Percentiles rank a stretch among this genome's conserved stretches.
Conservation (phyloP, 2,888 invertebrate species). For the Drosophila mulleri region DNA sequence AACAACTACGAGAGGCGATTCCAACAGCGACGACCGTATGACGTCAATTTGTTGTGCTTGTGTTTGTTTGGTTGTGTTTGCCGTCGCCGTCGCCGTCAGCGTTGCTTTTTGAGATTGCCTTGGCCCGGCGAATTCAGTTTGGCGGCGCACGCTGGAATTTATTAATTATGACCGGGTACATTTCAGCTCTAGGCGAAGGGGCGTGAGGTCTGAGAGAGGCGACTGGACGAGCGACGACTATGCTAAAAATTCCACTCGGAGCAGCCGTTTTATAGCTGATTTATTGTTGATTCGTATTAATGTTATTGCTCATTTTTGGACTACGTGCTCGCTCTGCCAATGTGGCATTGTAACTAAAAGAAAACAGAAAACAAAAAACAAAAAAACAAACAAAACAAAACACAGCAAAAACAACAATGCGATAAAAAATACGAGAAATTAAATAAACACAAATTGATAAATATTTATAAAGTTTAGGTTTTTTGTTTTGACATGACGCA, state of each 20-base stretch:
- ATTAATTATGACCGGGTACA: slow-evolving; percentile 69
- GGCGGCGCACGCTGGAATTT: slow-evolving; percentile 77
- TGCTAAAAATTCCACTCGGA: slow-evolving; percentile 68
- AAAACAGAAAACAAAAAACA: slow-evolving; percentile 17
- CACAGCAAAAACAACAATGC: slow-evolving; percentile 5
- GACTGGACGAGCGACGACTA: slow-evolving; percentile 27
- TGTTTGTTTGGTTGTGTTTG: slow-evolving; percentile 54
- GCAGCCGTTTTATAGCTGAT: slow-evolving; percentile 66
- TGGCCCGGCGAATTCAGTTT: slow-evolving; percentile 56
- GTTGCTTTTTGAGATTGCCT: slow-evolving; percentile 52
- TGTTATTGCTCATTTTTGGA: slow-evolving; percentile 63
- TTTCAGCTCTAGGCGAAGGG: slow-evolving; percentile 13
- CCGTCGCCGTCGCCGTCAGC: slow-evolving; percentile 27
- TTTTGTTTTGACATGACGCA: slow-evolving; percentile 71
- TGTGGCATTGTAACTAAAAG: slow-evolving; percentile 41
- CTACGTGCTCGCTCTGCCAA: slow-evolving; percentile 58
- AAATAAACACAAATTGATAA: slow-evolving; percentile 55
- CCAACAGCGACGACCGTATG: slow-evolving; percentile 50
- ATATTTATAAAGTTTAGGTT: slow-evolving; percentile 68
- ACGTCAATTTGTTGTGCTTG: slow-evolving; percentile 70
- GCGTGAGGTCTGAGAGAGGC: background rate
- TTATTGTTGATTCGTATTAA: slow-evolving; percentile 69
- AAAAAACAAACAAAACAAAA: slow-evolving; percentile 14
- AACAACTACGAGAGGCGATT: slow-evolving; percentile 31
- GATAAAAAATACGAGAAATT: slow-evolving; percentile 8